phyloP scores from a whole-genome alignment of 2,888 invertebrate genomes.

The Papilio protenor region DNA sequence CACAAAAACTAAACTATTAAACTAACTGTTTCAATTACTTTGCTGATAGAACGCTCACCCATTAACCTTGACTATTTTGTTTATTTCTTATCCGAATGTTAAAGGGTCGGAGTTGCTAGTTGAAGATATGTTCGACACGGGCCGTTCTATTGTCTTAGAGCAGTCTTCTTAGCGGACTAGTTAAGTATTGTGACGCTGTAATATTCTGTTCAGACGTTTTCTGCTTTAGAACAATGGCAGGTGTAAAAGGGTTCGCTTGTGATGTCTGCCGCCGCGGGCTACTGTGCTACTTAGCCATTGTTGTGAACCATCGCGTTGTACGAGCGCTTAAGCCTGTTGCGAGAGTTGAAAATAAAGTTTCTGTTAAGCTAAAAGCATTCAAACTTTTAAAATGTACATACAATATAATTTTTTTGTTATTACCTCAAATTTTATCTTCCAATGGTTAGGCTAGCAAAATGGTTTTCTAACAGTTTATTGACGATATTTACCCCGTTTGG shows the following conservation, averaged over 20 bases:
- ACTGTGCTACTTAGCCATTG: slow-evolving; percentile 27
- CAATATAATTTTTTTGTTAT: not conserved
- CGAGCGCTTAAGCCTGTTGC: slow-evolving; percentile 12
- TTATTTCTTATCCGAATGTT: too few species aligned
- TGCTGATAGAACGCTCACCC: too few species aligned
- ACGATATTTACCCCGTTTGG: too few species aligned
- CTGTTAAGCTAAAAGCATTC: slow-evolving; percentile 4
- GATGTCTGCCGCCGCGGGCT: not conserved
- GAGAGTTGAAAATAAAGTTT: slow-evolving; percentile 20
- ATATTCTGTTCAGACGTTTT: slow-evolving; percentile 16
- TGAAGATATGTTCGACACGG: not conserved
- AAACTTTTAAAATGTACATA: not conserved
- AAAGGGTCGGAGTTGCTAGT: not conserved
- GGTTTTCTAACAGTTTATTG: too few species aligned
- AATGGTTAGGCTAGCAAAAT: too few species aligned
- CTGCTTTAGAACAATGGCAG: slow-evolving; percentile 21
- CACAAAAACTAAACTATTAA: too few species aligned
- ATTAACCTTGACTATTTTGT: too few species aligned
- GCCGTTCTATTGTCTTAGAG: not conserved
- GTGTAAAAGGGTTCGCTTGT: slow-evolving; percentile 27
- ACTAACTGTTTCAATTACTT: too few species aligned
- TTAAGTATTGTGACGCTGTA: slow-evolving; percentile 3
- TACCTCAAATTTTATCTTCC: too few species aligned
- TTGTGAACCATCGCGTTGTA: slow-evolving; percentile 18
- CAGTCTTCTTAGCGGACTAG: not conserved